Percentiles rank a stretch among this genome's conserved stretches.
phyloP scores from a whole-genome alignment of 2,888 invertebrate species.

The Sphaeridia pumilis region DNA sequence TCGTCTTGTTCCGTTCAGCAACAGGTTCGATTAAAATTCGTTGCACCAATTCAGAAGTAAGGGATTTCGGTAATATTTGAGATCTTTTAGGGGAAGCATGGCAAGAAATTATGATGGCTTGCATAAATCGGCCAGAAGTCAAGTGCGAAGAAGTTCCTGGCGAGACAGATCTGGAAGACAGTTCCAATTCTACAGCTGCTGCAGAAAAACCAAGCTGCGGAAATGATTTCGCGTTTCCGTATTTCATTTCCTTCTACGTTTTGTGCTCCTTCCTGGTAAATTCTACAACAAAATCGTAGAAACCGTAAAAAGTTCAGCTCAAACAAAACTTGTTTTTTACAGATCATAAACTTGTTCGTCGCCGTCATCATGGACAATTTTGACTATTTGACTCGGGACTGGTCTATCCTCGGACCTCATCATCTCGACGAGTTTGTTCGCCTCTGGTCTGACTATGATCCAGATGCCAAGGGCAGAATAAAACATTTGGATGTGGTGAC shows the following conservation, averaged over 20 bases:
- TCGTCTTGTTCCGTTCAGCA: slow-evolving; percentile 89
- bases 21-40: too few relatives aligned
- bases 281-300: slow-evolving; percentile 30
- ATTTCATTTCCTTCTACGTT: slow-evolving; percentile 98
- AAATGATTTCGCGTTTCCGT: slow-evolving; percentile 90
- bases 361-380: slow-evolving; percentile 99
- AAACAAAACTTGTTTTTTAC: slow-evolving; percentile 39
- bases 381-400: slow-evolving; percentile 96
- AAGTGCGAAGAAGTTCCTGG: slow-evolving; percentile 50
- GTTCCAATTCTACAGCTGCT: slow-evolving; percentile 7
- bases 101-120: slow-evolving; percentile 99
- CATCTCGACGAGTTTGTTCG: slow-evolving; percentile 99
- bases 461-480: slow-evolving; percentile 97
- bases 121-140: slow-evolving; percentile 61
- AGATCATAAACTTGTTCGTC: slow-evolving; percentile 99
- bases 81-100: slow-evolving; percentile 83
- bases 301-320: too few relatives aligned
- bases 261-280: slow-evolving; percentile 95
- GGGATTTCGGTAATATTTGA: too few relatives aligned
- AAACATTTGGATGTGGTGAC: slow-evolving; percentile 99
- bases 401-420: slow-evolving; percentile 98
- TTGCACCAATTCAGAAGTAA: too few relatives aligned
- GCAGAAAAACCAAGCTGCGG: slow-evolving; percentile 55
- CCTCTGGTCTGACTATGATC: slow-evolving; percentile 99
- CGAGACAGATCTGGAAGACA: too few relatives aligned